These are phyloP conservation scores for Nycticryphes semicollaris DNA, from an alignment of 2,113 vertebrate species.

Conservation along the genomic window DNA sequence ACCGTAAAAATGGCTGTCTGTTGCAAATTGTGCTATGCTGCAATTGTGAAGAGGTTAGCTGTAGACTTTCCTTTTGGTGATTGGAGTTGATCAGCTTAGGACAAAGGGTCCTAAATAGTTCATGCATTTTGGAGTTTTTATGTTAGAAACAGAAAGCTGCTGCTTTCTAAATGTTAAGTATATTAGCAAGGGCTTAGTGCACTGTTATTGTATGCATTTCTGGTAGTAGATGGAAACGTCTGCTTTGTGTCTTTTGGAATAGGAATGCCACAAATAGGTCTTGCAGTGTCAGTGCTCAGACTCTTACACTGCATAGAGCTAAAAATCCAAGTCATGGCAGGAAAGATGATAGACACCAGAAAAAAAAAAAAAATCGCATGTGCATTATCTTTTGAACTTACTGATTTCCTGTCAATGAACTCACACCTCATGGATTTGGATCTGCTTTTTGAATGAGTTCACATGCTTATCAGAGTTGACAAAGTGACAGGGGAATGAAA, in stretches of 20 bases:
- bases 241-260: slow-evolving; percentile 13
- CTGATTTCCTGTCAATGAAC: slow-evolving; percentile 54
- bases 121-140: not conserved
- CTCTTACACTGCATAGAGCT: not conserved
- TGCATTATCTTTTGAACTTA: slow-evolving; percentile 50
- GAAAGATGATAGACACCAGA: not conserved
- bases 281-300: not conserved
- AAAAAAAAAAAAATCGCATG: not conserved
- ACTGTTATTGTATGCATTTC: not conserved
- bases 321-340: not conserved
- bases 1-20: not conserved
- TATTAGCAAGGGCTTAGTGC: not conserved
- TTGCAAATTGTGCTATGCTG: not conserved
- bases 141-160: slow-evolving; percentile 23
- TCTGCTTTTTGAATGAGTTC: slow-evolving; percentile 46
- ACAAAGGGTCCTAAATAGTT: not conserved
- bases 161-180: not conserved
- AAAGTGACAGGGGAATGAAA: slow-evolving; percentile 37
- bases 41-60: not conserved
- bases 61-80: not conserved
- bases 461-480: slow-evolving; percentile 39
- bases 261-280: not conserved
- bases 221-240: slow-evolving; percentile 10
- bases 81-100: not conserved
- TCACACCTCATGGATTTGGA: slow-evolving; percentile 30